Percentiles rank a stretch among this genome's conserved stretches.
These are phyloP conservation scores for Pseudomyrmex pallidus DNA, from an alignment of 1,140 invertebrate species.

Conservation along the genomic window DNA sequence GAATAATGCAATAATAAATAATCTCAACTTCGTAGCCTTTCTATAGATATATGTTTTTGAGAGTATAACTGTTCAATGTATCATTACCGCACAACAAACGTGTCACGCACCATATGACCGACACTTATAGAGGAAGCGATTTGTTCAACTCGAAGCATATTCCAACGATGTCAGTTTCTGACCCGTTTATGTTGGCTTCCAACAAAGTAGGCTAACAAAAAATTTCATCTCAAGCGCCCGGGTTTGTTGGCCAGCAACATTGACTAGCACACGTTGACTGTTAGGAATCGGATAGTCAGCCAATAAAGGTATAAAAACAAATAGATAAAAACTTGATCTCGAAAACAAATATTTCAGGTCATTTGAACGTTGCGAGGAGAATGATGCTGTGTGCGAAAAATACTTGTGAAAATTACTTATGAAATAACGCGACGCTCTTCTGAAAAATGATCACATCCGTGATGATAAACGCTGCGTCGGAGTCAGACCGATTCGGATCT, in stretches of 20 bases:
- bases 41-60: background rate
- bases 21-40: background rate
- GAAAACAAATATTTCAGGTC: background rate
- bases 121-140: background rate
- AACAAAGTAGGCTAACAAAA: slow-evolving; percentile 34
- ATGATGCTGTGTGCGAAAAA: background rate
- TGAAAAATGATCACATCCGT: background rate
- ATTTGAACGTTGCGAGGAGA: background rate
- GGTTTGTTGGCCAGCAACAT: slow-evolving; percentile 16
- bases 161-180: background rate
- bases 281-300: slow-evolving; percentile 12
- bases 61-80: background rate
- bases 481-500: slow-evolving; percentile 1
- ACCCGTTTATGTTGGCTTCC: slow-evolving; percentile 33
- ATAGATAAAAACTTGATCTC: background rate
- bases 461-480: background rate
- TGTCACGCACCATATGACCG: background rate
- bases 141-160: background rate
- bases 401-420: background rate
- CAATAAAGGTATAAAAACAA: background rate
- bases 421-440: too few relatives aligned
- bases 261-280: slow-evolving; percentile 16
- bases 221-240: slow-evolving; percentile 13
- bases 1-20: too few relatives aligned
- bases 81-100: background rate